These are phyloP conservation scores for Harpagifer antarcticus DNA, from an alignment of 2,797 vertebrate species.

Conservation along the genomic window DNA sequence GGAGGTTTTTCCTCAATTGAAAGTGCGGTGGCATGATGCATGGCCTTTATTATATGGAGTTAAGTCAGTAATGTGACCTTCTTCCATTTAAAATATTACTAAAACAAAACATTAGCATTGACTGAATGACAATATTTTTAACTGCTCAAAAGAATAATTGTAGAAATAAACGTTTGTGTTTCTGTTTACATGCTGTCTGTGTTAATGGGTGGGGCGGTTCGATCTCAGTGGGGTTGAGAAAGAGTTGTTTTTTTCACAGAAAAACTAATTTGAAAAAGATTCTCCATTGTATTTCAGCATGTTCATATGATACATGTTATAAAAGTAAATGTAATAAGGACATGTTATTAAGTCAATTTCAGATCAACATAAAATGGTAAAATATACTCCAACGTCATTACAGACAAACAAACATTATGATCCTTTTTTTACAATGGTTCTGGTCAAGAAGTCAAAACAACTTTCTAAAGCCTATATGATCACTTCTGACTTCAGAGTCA, in stretches of 20 bases:
- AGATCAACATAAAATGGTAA: conserved; percentile 34
- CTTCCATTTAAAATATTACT: background rate
- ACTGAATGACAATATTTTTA: background rate
- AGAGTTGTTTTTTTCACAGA: background rate
- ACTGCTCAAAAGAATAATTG: background rate
- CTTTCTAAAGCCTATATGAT: conserved; percentile 45
- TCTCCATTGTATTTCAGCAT: conserved; percentile 52
- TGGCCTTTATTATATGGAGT: background rate
- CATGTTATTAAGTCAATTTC: conserved; percentile 14
- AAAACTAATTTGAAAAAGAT: conserved; percentile 34
- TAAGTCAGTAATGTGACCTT: background rate
- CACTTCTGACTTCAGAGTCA: conserved; percentile 46
- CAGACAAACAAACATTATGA: conserved; percentile 44
- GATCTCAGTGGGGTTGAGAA: background rate
- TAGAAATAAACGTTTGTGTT: background rate
- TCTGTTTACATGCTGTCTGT: background rate
- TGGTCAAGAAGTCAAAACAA: conserved; percentile 52
- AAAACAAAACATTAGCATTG: conserved; percentile 1
- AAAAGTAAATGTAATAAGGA: conserved; percentile 32
- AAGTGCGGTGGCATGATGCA: background rate
- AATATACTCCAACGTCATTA: conserved; percentile 28
- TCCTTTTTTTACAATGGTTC: conserved; percentile 61
- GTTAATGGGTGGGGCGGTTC: background rate
- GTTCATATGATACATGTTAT: conserved; percentile 34
- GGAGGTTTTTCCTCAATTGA: background rate